A percentile compares a stretch with the other conserved stretches of the same genome.
These are phyloP conservation scores for Linyphia triangularis DNA, from an alignment of 2,888 invertebrate species.

Conservation along the genomic window DNA sequence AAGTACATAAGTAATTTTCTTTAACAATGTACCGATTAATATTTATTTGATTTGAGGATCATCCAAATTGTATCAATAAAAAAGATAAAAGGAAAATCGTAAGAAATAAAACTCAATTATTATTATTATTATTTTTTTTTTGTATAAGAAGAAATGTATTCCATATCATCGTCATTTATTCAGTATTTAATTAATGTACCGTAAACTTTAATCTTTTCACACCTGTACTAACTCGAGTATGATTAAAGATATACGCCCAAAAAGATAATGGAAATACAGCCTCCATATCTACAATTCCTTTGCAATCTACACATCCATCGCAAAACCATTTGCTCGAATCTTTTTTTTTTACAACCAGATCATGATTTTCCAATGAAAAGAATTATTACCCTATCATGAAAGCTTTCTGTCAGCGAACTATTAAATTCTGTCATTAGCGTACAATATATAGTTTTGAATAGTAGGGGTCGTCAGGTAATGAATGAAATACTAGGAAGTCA, in stretches of 20 bases:
- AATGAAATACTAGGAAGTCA: background rate
- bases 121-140: no score
- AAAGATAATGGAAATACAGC: conserved; percentile 10
- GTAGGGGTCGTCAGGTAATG: background rate
- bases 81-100: background rate
- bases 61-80: no score
- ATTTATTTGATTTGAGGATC: no score
- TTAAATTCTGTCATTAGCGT: conserved; percentile 50
- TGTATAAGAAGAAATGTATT: background rate
- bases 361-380: conserved; percentile 57
- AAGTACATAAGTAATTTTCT: no score
- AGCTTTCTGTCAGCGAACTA: conserved; percentile 21
- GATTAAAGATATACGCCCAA: conserved; percentile 27
- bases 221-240: conserved; percentile 15
- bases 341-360: conserved; percentile 31
- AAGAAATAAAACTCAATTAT: conserved; percentile 1
- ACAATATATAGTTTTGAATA: conserved; percentile 18
- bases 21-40: no score
- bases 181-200: background rate
- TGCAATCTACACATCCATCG: conserved; percentile 18
- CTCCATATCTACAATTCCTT: background rate
- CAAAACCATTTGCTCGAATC: conserved; percentile 31
- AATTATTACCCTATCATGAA: conserved; percentile 41
- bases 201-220: conserved; percentile 1
- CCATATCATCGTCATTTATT: background rate